These are phyloP conservation scores for Cryptotermes secundus DNA, from an alignment of 1,140 invertebrate genomes.

Conservation along the genomic window DNA sequence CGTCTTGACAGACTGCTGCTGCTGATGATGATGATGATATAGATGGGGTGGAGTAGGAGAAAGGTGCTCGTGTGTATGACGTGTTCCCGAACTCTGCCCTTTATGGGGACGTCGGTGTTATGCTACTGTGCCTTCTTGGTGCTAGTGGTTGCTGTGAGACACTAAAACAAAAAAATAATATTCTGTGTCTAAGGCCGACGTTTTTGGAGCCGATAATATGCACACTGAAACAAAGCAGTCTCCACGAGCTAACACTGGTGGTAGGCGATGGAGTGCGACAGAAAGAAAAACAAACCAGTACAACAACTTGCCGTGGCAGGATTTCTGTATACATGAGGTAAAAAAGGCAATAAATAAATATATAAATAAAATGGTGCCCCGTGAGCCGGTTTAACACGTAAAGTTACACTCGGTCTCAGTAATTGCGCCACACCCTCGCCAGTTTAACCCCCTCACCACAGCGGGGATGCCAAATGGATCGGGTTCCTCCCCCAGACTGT, in stretches of 20 bases:
- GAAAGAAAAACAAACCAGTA: neutral
- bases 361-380: constrained; percentile 28
- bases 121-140: too few relatives aligned
- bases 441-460: constrained; percentile 31
- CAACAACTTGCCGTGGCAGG: constrained; percentile 15
- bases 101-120: too few relatives aligned
- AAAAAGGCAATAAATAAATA: constrained; percentile 15
- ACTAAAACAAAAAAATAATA: too few relatives aligned
- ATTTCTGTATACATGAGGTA: neutral
- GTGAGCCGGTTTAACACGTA: constrained; percentile 31
- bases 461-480: constrained; percentile 18
- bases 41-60: too few relatives aligned
- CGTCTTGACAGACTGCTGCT: too few relatives aligned
- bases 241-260: neutral
- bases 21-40: too few relatives aligned
- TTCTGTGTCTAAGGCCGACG: too few relatives aligned
- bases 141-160: too few relatives aligned
- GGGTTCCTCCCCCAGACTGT: neutral
- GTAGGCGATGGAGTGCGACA: neutral
- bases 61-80: too few relatives aligned
- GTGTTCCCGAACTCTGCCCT: too few relatives aligned
- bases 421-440: constrained; percentile 32
- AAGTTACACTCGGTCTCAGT: constrained; percentile 24
- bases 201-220: neutral
- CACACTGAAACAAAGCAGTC: neutral